Conservation (phyloP, 2,113 vertebrate species). For the Gavialis gangeticus region DNA sequence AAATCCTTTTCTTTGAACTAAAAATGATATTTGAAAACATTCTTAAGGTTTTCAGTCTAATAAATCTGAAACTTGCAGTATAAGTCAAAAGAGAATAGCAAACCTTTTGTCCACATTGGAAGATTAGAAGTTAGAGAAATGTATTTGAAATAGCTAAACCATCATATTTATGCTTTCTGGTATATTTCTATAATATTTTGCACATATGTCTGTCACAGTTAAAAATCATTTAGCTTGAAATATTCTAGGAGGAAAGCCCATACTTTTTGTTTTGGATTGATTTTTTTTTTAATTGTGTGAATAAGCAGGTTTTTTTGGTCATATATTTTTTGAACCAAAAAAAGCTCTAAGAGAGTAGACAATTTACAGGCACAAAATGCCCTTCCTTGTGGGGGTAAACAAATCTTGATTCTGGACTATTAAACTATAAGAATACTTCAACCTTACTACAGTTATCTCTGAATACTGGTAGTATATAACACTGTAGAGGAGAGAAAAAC, state of each 20-base stretch:
- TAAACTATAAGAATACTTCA: too few species aligned
- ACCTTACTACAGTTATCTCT: too few species aligned
- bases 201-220: neutral
- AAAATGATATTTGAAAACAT: constrained; percentile 27
- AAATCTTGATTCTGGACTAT: too few species aligned
- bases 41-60: neutral
- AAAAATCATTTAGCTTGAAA: neutral
- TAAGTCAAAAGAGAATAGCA: neutral
- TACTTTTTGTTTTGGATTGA: neutral
- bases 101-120: neutral
- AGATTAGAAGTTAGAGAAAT: neutral
- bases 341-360: too few species aligned
- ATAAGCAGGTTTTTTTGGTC: too few species aligned
- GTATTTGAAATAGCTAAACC: neutral
- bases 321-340: too few species aligned
- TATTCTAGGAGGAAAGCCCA: neutral
- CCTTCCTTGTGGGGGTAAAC: too few species aligned
- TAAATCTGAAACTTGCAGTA: neutral
- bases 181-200: neutral
- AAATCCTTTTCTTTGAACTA: constrained; percentile 28
- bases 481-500: neutral
- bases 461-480: too few species aligned
- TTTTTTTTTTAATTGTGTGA: neutral
- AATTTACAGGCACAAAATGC: too few species aligned
- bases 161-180: neutral